Base-by-base conservation (phyloP, 2,797 vertebrate genomes). In the Sebastes reedi region DNA sequence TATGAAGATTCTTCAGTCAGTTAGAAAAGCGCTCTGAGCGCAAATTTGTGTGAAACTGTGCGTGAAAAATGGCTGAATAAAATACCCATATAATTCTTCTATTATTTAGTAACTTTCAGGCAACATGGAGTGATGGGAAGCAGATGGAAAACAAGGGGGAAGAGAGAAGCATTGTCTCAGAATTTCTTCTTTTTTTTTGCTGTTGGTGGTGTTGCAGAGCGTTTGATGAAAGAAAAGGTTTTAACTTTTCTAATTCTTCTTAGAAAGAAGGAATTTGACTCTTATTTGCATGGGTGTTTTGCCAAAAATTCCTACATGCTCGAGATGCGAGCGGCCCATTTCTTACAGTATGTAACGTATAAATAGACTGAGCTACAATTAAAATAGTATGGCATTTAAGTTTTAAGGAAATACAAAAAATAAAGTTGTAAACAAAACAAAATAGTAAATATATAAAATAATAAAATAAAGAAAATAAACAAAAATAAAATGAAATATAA, bases 11-110 rank as follows among this genome's bases (percentile, higher is more conserved):
- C 87, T 89, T 92, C 88, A 92, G 86, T 93, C 85, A 81, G 82
- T 92, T 94, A 92, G 91, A 94, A 92, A 90, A 93, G 82, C 36
- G 90, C 93, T 94, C 86, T 88, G 72, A 94, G 94, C 90, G 80
- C 89, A 93, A 89, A 94, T 93, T 94, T 92, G 90, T 85, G 95
- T 95, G 94, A 96, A 96, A 96, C 95, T 95, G 94, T 92, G 93
- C 94, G 83, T 95, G 92, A 95, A 94, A 94, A 91, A 92, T 79
- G 87, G 89, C 89, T 85, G 94, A 92, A 94, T 91, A 90, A 94
- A 96, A 95, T 91, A 92, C 90, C 91, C 93, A 83, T 82, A 87
- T 82, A 87, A 83, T 88, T 95, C 88, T 86, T 96, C 87, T 93
- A 95, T 96, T 96, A 96, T 96, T 96, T 93, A 96, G 91, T 90